Conservation (phyloP, 2,797 vertebrate species). For the Leptoclinus maculatus region DNA sequence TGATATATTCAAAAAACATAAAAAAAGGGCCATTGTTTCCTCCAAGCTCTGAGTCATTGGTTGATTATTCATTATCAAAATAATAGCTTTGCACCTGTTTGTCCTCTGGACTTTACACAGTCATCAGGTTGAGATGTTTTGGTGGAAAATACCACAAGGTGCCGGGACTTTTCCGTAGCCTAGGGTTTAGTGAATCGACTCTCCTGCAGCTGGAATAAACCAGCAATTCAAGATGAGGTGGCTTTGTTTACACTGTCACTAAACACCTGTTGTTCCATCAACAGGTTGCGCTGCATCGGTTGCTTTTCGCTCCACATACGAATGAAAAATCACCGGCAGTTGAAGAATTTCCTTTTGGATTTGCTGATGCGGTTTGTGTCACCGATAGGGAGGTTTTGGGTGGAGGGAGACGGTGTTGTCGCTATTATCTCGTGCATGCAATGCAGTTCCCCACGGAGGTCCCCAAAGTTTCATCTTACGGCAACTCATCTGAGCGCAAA, state of each 20-base stretch:
- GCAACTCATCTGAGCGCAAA: background rate
- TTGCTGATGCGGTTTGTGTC: constrained; percentile 37
- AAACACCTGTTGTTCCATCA: constrained; percentile 78
- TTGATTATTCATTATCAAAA: background rate
- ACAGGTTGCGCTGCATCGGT: constrained; percentile 62
- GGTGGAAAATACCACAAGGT: constrained; percentile 12
- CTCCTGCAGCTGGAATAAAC: constrained; percentile 41
- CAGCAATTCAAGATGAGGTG: constrained; percentile 57
- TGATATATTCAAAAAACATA: background rate
- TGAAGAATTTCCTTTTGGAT: constrained; percentile 10
- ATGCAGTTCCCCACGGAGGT: constrained; percentile 2
- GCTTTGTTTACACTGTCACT: constrained; percentile 79
- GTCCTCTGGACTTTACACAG: constrained; percentile 5
- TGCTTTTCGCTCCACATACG: constrained; percentile 33
- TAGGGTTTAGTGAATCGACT: background rate
- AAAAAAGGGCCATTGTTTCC: background rate
- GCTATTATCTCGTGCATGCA: constrained; percentile 28
- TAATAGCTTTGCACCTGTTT: background rate
- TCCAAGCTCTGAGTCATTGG: background rate
- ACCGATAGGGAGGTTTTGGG: constrained; percentile 2
- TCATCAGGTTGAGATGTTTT: constrained; percentile 25
- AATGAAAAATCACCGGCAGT: constrained; percentile 22
- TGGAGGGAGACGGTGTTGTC: constrained; percentile 7
- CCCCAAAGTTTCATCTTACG: constrained; percentile 32
- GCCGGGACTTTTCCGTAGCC: background rate